Evolutionary conservation across 2,113 vertebrate species (phyloP).

Genomic region (Motacilla alba): DNA sequence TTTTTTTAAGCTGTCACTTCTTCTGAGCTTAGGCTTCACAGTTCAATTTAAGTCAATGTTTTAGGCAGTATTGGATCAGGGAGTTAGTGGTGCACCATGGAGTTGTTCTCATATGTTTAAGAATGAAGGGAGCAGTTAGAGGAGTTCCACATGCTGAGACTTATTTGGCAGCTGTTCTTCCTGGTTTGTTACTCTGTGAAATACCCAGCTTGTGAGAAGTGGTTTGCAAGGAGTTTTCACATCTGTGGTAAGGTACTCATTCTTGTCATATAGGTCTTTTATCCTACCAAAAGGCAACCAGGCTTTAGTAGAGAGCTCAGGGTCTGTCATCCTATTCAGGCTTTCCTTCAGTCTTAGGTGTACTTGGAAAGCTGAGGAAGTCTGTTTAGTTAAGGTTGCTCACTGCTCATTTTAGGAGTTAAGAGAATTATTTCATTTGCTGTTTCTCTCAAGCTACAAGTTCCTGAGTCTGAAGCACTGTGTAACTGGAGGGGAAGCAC

Average conservation of each 20-base stretch:
- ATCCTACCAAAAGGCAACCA: neutral
- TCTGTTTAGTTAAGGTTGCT: neutral
- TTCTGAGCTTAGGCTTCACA: neutral
- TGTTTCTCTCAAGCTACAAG: constrained; percentile 64
- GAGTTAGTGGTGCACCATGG: neutral
- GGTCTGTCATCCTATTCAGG: neutral
- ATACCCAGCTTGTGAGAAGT: neutral
- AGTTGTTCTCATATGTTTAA: neutral
- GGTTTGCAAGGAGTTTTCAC: neutral
- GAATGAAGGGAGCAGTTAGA: neutral
- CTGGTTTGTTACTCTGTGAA: neutral
- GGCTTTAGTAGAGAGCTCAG: neutral
- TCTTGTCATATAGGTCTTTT: neutral
- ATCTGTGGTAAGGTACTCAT: neutral
- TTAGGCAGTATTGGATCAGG: neutral
- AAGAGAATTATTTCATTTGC: neutral
- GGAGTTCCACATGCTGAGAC: neutral
- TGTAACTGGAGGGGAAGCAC: constrained; percentile 76
- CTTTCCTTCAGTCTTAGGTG: neutral
- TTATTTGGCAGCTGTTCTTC: neutral
- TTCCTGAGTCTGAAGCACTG: constrained; percentile 78
- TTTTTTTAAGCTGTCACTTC: neutral
- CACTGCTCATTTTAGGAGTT: neutral
- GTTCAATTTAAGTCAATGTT: neutral
- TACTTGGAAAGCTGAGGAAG: neutral